Percentiles rank a stretch among this genome's conserved stretches.
Evolutionary conservation across 2,888 invertebrate species (phyloP).

Genomic region (Mythimna ferrago): DNA sequence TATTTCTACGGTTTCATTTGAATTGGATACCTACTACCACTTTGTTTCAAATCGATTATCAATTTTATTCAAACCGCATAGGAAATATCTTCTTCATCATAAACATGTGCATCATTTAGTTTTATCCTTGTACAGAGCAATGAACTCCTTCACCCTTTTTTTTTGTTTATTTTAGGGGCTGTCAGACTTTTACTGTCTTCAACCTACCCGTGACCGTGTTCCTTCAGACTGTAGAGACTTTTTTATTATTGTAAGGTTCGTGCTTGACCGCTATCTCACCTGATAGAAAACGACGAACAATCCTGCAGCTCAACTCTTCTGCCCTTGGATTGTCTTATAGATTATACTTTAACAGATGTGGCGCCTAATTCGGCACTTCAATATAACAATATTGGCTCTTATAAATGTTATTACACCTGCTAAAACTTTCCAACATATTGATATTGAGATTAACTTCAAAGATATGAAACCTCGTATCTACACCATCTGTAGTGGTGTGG

Average conservation of each 20-base stretch:
- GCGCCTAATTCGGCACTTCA: conserved; percentile 1
- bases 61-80: conserved; percentile 13
- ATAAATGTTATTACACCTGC: conserved; percentile 2
- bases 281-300: too few species aligned
- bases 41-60: neutral
- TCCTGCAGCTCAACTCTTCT: too few species aligned
- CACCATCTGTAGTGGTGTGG: neutral
- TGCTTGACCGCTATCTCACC: too few species aligned
- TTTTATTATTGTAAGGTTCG: too few species aligned
- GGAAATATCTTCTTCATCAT: neutral
- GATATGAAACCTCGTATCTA: conserved; percentile 13
- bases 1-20: neutral
- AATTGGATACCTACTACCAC: too few species aligned
- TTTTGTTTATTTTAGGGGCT: too few species aligned
- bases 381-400: conserved; percentile 6
- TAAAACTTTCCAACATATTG: conserved; percentile 22
- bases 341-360: conserved; percentile 2
- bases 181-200: too few species aligned
- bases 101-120: neutral
- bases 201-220: too few species aligned
- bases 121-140: neutral
- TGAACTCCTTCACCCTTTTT: neutral
- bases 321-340: conserved; percentile 4
- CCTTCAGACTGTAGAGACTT: too few species aligned
- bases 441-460: conserved; percentile 10